Evolutionary conservation across 2,888 invertebrate genomes (phyloP).

Genomic region (Eupeodes luniger): DNA sequence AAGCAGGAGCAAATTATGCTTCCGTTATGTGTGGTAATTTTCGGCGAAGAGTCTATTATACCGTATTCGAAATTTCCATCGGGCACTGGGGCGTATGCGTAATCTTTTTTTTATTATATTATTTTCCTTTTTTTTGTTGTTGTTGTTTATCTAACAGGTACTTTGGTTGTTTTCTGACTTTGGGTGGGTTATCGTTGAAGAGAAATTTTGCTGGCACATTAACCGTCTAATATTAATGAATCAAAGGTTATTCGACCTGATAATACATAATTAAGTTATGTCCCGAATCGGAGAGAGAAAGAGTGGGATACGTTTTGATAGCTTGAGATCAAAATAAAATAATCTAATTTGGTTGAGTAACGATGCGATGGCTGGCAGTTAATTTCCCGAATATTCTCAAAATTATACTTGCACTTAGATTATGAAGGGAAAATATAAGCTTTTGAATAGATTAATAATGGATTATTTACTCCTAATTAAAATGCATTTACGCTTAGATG

Average conservation of each 20-base stretch:
- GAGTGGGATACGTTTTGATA: background rate
- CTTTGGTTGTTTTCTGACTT: background rate
- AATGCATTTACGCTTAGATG: background rate
- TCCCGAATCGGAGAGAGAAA: background rate
- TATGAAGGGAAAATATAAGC: background rate
- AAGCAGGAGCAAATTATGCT: conserved; percentile 46
- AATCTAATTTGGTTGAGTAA: conserved; percentile 3
- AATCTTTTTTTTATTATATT: conserved; percentile 26
- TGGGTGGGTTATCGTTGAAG: background rate
- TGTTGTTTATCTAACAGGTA: background rate
- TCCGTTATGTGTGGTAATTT: conserved; percentile 54
- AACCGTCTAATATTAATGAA: conserved; percentile 30
- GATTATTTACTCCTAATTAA: background rate
- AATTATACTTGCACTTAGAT: background rate
- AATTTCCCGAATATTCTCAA: background rate
- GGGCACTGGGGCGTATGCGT: conserved; percentile 64
- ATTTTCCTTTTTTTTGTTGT: background rate
- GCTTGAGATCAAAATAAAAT: conserved; percentile 17
- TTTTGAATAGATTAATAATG: background rate
- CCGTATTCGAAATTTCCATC: conserved; percentile 17
- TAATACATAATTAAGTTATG: conserved; percentile 44
- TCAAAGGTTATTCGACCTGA: conserved; percentile 27
- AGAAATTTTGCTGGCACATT: conserved; percentile 20
- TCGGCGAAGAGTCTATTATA: conserved; percentile 42
- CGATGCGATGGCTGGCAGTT: background rate